Base-by-base conservation (phyloP, 2,888 invertebrate species). In the Ferdinandea cuprea region DNA sequence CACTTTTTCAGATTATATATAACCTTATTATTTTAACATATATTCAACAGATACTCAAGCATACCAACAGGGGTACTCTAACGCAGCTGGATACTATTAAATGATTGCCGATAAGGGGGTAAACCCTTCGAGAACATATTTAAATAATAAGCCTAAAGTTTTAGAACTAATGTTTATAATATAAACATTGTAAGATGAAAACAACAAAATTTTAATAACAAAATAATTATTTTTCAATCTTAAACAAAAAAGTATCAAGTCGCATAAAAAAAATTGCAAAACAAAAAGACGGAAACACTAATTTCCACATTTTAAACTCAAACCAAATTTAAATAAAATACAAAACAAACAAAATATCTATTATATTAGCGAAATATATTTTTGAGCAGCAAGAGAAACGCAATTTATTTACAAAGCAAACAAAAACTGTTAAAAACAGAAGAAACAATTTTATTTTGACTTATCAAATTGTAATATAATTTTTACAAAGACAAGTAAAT, bases 11-110 rank as follows among this genome's bases (percentile, higher is more conserved):
- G 15, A 7, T 32, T 15, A 11, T 4, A 19, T 63, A 8, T 8
- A 17, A 61, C 13, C 3, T 21, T n/a, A 32, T n/a, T 35, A 35
- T 25, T 17, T 44, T 19, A 15, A 19, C n/a, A 56, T 74, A 30
- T 58, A 48, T 65, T 59, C 63, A 52, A 50, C 79, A 90, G 90
- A 90, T 88, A 88, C 91, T 56, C 91, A 91, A 86, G 86, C 90
- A 71, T 91, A 91, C 86, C 89, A 90, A 80, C 91, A 90, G 85
- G 89, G 88, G 85, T 91, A 91, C 86, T 88, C 90, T 48, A 91
- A 89, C 85, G 88, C 91, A 85, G 88, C 90, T 85, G 90, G 89
- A 85, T 91, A 91, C 86, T 91, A 91, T 86, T 91, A 81, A 86
- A 81, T 25, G 44, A 44, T 59, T 44, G 46, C 21, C 28, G 46